Percentiles rank a stretch among this genome's conserved stretches.
These are phyloP conservation scores for Bettongia penicillata DNA, from an alignment of 2,113 vertebrate species.

Conservation along the genomic window DNA sequence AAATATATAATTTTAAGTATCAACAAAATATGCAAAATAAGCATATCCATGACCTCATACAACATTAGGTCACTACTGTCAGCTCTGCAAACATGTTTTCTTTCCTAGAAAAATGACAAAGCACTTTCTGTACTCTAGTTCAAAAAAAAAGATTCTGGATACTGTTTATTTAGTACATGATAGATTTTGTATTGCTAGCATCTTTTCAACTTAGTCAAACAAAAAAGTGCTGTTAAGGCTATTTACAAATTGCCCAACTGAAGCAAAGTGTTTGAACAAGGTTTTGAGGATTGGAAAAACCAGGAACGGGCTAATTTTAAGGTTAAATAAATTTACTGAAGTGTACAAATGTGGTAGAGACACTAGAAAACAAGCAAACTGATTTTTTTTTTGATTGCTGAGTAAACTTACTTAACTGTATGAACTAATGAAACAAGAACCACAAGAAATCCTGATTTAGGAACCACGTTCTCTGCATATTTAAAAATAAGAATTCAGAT, in stretches of 20 bases:
- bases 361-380: constrained; percentile 25
- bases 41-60: constrained; percentile 17
- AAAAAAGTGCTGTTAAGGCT: constrained; percentile 71
- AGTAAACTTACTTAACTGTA: neutral
- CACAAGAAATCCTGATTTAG: neutral
- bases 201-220: constrained; percentile 76
- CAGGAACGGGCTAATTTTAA: constrained; percentile 42
- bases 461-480: neutral
- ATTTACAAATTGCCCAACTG: constrained; percentile 77
- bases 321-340: constrained; percentile 47
- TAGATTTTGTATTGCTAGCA: constrained; percentile 69
- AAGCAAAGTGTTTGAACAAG: constrained; percentile 68
- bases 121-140: constrained; percentile 59
- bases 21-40: neutral
- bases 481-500: neutral
- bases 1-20: constrained; percentile 45
- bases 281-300: constrained; percentile 46
- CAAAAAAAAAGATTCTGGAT: constrained; percentile 71
- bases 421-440: neutral
- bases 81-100: constrained; percentile 74
- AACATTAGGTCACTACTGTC: constrained; percentile 72
- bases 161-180: constrained; percentile 66
- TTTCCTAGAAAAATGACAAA: constrained; percentile 63
- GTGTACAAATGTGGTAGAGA: constrained; percentile 39
- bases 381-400: neutral